Conservation (phyloP, 1,140 invertebrate species). For the Aplysia californica region DNA sequence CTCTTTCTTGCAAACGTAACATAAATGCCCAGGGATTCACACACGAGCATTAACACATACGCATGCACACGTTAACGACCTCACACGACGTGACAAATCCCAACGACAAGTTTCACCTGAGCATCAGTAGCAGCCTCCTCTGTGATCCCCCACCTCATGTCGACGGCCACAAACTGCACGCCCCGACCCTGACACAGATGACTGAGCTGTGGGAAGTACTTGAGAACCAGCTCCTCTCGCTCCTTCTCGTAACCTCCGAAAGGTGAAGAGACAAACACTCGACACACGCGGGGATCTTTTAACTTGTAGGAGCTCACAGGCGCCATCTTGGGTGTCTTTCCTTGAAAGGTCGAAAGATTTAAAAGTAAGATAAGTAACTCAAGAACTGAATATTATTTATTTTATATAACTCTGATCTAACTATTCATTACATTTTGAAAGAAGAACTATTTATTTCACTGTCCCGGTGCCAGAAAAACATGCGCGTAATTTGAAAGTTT, state of each 20-base stretch:
- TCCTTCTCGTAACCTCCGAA: conserved; percentile 60
- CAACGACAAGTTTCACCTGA: conserved; percentile 25
- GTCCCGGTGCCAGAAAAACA: too few relatives aligned
- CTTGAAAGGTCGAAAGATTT: too few relatives aligned
- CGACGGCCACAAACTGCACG: conserved; percentile 57
- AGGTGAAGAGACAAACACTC: conserved; percentile 62
- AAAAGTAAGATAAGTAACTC: too few relatives aligned
- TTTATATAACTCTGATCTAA: too few relatives aligned
- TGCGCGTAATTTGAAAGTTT: too few relatives aligned
- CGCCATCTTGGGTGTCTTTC: too few relatives aligned
- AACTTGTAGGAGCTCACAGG: too few relatives aligned
- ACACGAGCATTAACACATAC: neutral
- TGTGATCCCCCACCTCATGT: conserved; percentile 64
- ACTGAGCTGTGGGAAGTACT: conserved; percentile 54
- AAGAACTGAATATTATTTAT: too few relatives aligned
- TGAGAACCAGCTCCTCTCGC: conserved; percentile 52
- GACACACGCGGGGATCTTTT: conserved; percentile 49
- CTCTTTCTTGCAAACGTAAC: neutral
- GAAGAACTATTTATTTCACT: too few relatives aligned
- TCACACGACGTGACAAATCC: neutral
- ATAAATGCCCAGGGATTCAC: too few relatives aligned
- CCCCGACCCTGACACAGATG: conserved; percentile 53
- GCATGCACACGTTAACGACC: neutral
- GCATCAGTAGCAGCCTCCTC: conserved; percentile 48
- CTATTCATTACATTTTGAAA: too few relatives aligned